Evolutionary conservation across 2,888 invertebrate genomes (phyloP), one percentile per base, ranked within the genome.

Genomic region (Maniola hyperantus): DNA sequence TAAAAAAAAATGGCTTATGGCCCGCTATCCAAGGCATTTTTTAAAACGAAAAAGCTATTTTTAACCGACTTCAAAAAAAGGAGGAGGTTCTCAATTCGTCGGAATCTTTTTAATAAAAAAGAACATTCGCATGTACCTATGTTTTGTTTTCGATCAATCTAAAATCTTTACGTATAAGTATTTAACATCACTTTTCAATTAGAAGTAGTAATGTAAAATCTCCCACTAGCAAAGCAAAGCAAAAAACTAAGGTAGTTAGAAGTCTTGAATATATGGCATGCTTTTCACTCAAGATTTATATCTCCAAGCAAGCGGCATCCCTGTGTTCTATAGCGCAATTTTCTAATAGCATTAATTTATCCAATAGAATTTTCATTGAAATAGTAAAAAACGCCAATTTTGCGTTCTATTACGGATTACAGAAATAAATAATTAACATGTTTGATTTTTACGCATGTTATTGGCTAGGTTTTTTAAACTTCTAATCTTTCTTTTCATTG

Each of bases 341-440:
- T 59, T 59, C 59, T 59, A 59, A 57, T 39, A 57, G 46, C 46
- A 34, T 34, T n/a, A n/a, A n/a, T 60, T 46, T 8, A 60, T 60
- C 60, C 48, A 33, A 15, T 34, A 48, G 34, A 36, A 48, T 60
- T 34, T 48, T 50, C 36, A 36, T 34, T 50, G 6, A 15, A 18
- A 54, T n/a, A 48, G 13, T 39, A 33, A 63, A n/a, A 33, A 61
- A 26, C 57, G 50, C 10, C 39, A 20, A 18, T 15, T 13, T 26
- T 61, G 73, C 74, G 11, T 42, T 57, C 11, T 39, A 20, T 39
- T 57, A 13, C 42, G 39, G 15, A 54, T 34, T 15, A 26, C 50
- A 26, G 4, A 20, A 20, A 20, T 6, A 20, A 20, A 20, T 6
- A 39, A 18, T 39, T 20, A 7, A 20, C 18, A 18, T 8, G 39